Base-by-base conservation (phyloP, 2,113 vertebrate genomes). In the Dipodomys merriami region DNA sequence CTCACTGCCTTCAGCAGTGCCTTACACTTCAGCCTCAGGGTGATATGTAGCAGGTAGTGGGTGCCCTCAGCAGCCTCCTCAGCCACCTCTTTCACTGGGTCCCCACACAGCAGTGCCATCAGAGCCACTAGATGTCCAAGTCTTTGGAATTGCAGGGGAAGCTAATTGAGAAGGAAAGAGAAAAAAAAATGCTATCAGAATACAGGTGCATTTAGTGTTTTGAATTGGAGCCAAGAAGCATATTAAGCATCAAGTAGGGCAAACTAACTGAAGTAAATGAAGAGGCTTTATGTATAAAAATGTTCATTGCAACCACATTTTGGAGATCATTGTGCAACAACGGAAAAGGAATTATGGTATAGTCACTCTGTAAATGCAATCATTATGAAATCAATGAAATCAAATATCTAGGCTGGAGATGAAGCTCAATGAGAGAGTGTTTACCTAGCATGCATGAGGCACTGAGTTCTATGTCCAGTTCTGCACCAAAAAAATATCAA, bases 21-120 rank as follows among this genome's bases (percentile, higher is more conserved):
- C 96, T 97, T 94, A 97, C 97, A 95, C 79, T 97, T 97, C 49
- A 97, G 76, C 29, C 29, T 69, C 69, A 95, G 29, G 33, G 89
- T 96, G 84, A 97, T 82, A 3, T 49, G 91, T 35, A 97, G 93
- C 39, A 97, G 93, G 78, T 90, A 84, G 90, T 94, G 67, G 1
- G 7, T 90, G 87, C 96, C 93, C 82, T 96, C 84, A 1, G 95
- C 91, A 25, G 97, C 95, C 78, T 97, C 89, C 39, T 89, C 65
- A 0, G 95, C 92, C 74, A 97, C 95, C 30, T 93, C 87, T 67
- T 49, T 57, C 69, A 85, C 27, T 15, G 95, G 84, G 91, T 97
- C 96, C 67, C 95, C 96, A 91, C 95, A 97, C 3, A 97, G 90
- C 4, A 97, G 81, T 0, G 95, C 93, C 95, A 96, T 91, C 84